A percentile compares a stretch with the other conserved stretches of the same genome.
Evolutionary conservation across 2,888 invertebrate genomes (phyloP).

Genomic region (Bedellia somnulentella): DNA sequence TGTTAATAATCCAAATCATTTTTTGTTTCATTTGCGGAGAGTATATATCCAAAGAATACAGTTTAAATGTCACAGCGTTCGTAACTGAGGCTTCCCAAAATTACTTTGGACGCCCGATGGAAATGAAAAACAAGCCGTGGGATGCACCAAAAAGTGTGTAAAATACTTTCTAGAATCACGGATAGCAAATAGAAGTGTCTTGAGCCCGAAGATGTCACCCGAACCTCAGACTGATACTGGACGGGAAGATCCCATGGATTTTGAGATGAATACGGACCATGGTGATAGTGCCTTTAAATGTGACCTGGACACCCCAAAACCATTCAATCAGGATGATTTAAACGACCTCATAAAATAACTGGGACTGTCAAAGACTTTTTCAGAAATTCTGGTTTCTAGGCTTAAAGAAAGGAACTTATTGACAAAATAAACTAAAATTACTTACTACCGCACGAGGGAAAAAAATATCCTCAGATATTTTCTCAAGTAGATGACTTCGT

Average conservation of each 20-base stretch:
- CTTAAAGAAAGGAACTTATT: no score
- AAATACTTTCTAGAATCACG: not conserved
- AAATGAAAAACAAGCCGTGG: not conserved
- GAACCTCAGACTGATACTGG: no score
- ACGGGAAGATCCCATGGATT: no score
- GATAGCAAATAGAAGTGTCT: not conserved
- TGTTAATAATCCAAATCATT: no score
- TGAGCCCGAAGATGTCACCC: no score
- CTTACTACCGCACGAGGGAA: no score
- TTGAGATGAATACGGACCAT: not conserved
- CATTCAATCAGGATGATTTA: no score
- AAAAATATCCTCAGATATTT: no score
- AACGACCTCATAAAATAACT: not conserved
- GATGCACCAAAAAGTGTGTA: not conserved
- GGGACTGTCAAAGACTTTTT: not conserved
- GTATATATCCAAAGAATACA: slow-evolving; percentile 14
- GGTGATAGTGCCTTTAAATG: no score
- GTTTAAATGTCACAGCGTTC: slow-evolving; percentile 6
- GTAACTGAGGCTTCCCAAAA: not conserved
- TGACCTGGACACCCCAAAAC: no score
- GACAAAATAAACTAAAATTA: not conserved
- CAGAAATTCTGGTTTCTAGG: no score
- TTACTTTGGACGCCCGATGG: not conserved
- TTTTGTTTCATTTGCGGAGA: slow-evolving; percentile 4
- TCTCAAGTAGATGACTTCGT: no score